Percentiles rank a stretch among this genome's conserved stretches.
Evolutionary conservation across 2,888 invertebrate species (phyloP).

Genomic region (Gortyna flavago): DNA sequence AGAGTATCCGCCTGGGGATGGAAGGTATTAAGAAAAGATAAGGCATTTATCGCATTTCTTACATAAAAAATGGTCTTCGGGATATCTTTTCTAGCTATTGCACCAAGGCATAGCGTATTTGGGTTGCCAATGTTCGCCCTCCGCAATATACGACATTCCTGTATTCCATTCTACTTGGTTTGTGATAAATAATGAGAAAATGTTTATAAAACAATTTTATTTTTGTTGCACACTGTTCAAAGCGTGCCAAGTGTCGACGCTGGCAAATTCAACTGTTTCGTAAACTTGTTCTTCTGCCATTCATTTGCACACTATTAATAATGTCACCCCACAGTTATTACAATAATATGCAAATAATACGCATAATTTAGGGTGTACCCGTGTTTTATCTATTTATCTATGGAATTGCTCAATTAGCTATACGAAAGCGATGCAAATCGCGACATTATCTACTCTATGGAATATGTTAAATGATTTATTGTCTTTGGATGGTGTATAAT

Average conservation of each 20-base stretch:
- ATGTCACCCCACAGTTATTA: constrained; percentile 87
- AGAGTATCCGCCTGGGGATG: not conserved
- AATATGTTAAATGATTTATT: constrained; percentile 89
- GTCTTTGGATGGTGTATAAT: constrained; percentile 65
- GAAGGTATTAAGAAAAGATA: not conserved
- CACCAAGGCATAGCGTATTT: too few species aligned
- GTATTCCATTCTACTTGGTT: not conserved
- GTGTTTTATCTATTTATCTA: constrained; percentile 90
- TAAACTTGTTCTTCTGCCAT: constrained; percentile 39
- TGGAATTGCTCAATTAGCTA: constrained; percentile 89
- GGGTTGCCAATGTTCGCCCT: not conserved
- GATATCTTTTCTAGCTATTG: not conserved
- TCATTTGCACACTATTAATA: constrained; percentile 51
- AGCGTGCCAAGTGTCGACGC: not conserved
- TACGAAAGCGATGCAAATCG: constrained; percentile 68
- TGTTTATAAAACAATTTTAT: too few species aligned
- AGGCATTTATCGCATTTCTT: not conserved
- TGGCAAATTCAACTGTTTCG: not conserved
- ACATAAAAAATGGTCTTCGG: not conserved
- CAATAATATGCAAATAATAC: constrained; percentile 89
- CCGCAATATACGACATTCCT: too few species aligned
- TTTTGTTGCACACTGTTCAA: not conserved
- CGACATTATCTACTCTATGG: constrained; percentile 78
- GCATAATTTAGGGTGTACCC: constrained; percentile 87
- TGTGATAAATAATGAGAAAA: too few species aligned